Conservation (phyloP, 1,140 invertebrate genomes). For the Drosophila yakuba region DNA sequence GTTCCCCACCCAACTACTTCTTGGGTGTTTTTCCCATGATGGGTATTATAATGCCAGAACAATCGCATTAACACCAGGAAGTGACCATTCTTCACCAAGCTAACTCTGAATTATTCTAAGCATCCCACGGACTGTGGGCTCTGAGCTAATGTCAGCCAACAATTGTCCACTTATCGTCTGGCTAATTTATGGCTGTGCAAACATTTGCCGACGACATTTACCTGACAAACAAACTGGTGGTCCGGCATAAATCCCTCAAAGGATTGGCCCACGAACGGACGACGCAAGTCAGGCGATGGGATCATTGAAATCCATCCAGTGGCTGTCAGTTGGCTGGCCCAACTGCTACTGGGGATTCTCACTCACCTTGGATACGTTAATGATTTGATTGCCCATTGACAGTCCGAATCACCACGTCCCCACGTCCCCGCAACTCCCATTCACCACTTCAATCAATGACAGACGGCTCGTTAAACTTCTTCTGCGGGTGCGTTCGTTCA, state of each 20-base stretch:
- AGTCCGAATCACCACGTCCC: conserved; percentile 23
- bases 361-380: conserved; percentile 48
- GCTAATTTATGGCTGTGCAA: conserved; percentile 53
- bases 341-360: conserved; percentile 32
- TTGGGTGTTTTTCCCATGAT: conserved; percentile 9
- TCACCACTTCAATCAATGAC: conserved; percentile 57
- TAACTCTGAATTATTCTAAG: conserved; percentile 24
- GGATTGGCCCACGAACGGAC: conserved; percentile 13
- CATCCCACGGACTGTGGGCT: conserved; percentile 40
- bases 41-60: not conserved
- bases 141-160: conserved; percentile 39
- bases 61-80: conserved; percentile 37
- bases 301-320: conserved; percentile 32
- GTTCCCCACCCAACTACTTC: not conserved
- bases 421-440: conserved; percentile 24
- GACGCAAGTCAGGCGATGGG: not conserved
- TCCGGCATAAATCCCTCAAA: conserved; percentile 42
- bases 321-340: conserved; percentile 27
- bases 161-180: conserved; percentile 69
- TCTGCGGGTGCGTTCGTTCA: conserved; percentile 59
- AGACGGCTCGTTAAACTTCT: conserved; percentile 65
- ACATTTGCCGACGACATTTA: conserved; percentile 43
- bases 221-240: conserved; percentile 38
- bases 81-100: conserved; percentile 8
- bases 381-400: conserved; percentile 53